Base-by-base conservation (phyloP, 2,888 invertebrate genomes). In the Epistrophe eligans region DNA sequence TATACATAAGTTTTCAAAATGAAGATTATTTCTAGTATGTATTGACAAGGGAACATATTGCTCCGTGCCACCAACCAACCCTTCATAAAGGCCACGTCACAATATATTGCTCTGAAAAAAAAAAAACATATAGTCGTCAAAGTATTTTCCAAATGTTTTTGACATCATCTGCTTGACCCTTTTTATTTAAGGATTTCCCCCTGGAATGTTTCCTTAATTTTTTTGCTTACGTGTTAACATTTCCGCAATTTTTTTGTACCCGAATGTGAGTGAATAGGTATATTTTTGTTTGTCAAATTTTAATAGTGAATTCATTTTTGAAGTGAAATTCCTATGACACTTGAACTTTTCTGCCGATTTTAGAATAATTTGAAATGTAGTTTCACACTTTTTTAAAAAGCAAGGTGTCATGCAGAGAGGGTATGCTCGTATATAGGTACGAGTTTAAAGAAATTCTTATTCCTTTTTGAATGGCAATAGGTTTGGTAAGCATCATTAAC, bases 81-180 rank as follows among this genome's bases (percentile, higher is more conserved):
- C 17, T 48, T 48, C 10, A 17, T 48, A 45, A 9, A 45, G 0
- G 8, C 4, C 17, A 45, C 45, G 9, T 45, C 17, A n/a, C 15
- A 24, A n/a, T 7, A n/a, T 45, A 45, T 45, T 43, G 2, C 43
- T 7, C 15, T 43, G 7, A 15, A 9, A n/a, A n/a, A 15, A 9
- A n/a, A n/a, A 35, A 35, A 0, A 35, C 7, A 35, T 6, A 45
- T 2, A n/a, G n/a, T 8, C n/a, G 17, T 45, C n/a, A 17, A 10
- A 10, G 17, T 48, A 17, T 17, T 48, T 17, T 4, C n/a, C 48
- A 5, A 24, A 43, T 17, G 40, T 19, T 19, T 64, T 64, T 64
- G 64, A 64, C 28, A 45, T 64, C 64, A 45, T 64, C 24, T 64
- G 40, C n/a, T 45, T 64, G 28, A 45, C 45, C 64, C 43, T 45